Evolutionary conservation across 2,113 vertebrate genomes (phyloP), one percentile per base, ranked within the genome.

Genomic region (Cinclus cinclus): DNA sequence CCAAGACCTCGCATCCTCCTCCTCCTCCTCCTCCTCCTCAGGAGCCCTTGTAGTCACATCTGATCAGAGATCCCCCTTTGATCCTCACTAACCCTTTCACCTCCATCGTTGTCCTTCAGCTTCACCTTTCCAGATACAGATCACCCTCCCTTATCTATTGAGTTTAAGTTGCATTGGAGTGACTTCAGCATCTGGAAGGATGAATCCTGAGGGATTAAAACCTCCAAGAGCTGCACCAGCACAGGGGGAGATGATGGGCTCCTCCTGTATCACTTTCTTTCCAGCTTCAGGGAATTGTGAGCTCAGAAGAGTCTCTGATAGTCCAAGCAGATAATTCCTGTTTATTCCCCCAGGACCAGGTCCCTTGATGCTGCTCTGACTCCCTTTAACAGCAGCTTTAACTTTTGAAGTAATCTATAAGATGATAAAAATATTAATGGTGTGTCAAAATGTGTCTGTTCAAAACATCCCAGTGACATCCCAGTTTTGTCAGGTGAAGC

Each of bases 171-270:
- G 31, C 16, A 15, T 41, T 70, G 58, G 13, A 28, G 52, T 75
- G 64, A 9, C 13, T 5, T 10, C 2, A 11, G 35, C 21, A 11
- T 5, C 55, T 1, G 1, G 22, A 37, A 47, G n/a, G 55, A 19
- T 33, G 42, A 62, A 56, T 35, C 41, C 53, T 3, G 5, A 46
- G 52, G 37, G 31, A 56, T 18, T 37, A 7, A 39, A 59, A 14
- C 50, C 50, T 60, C 87, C 30, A 24, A 21, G 87, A 80, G 62
- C 42, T 75, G 39, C 70, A 21, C 5, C n/a, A 25, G 67, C 33
- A 28, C n/a, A 24, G 47, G 65, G 79, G 62, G 58, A 69, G 50
- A 7, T 31, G 37, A 41, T 39, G 59, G 44, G 53, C 24, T 68
- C 73, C 50, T 77, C 35, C 13, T 31, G 0, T 4, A 8, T 9